phyloP scores from a whole-genome alignment of 1,140 invertebrate species.

The Holotrichia oblita region DNA sequence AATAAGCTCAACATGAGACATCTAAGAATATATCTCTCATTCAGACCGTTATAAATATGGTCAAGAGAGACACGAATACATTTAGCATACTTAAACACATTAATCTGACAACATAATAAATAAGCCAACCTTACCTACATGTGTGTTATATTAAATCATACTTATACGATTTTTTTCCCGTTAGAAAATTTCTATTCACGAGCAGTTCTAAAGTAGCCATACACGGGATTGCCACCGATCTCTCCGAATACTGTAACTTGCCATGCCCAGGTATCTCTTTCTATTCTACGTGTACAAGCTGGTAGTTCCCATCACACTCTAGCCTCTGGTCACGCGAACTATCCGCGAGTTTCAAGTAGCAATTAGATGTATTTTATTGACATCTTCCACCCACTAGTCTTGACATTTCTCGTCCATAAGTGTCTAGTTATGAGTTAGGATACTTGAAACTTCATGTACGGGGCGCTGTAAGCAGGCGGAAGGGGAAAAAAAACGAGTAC shows the following conservation, averaged over 20 bases:
- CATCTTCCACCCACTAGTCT: conserved; percentile 4
- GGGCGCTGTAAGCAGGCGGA: not conserved
- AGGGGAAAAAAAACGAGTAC: not conserved
- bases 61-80: not conserved
- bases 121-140: not conserved
- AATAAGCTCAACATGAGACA: not conserved
- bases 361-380: conserved; percentile 36
- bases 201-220: not conserved
- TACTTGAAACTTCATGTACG: not conserved
- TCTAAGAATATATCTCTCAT: not conserved
- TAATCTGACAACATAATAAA: not conserved
- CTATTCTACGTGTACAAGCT: not conserved
- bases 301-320: not conserved
- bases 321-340: not conserved
- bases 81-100: not conserved
- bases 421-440: conserved; percentile 28
- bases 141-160: conserved; percentile 3
- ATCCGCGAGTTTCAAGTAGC: conserved; percentile 29
- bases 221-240: not conserved
- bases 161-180: not conserved
- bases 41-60: conserved; percentile 5
- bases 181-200: conserved; percentile 8
- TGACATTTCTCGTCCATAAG: conserved; percentile 11
- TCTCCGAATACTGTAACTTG: not conserved
- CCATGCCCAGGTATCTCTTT: not conserved